phyloP scores from a whole-genome alignment of 2,888 invertebrate species.

The Cephus rjabovi region DNA sequence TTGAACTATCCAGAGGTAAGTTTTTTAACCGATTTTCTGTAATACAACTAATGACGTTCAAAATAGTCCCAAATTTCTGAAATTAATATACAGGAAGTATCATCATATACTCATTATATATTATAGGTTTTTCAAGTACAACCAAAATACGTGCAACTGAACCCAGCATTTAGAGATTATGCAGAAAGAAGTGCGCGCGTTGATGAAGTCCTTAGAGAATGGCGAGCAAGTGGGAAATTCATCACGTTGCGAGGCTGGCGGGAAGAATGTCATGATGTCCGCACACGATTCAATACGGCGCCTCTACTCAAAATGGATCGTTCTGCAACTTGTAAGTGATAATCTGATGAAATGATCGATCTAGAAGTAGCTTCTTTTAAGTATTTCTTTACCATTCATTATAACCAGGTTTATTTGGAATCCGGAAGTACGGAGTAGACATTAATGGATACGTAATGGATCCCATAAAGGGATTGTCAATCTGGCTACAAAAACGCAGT shows the following conservation, averaged over 20 bases:
- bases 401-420: constrained; percentile 81
- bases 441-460: constrained; percentile 93
- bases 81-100: background rate
- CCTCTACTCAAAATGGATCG: constrained; percentile 86
- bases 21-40: constrained; percentile 8
- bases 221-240: constrained; percentile 81
- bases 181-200: constrained; percentile 82
- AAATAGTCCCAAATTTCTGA: background rate
- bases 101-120: background rate
- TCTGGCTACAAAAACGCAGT: constrained; percentile 94
- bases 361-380: background rate
- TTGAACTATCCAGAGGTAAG: constrained; percentile 84
- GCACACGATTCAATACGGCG: constrained; percentile 75
- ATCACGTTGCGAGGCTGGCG: constrained; percentile 91
- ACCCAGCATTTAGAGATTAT: constrained; percentile 89
- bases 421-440: constrained; percentile 93
- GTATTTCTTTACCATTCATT: background rate
- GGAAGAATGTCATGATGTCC: constrained; percentile 95
- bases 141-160: constrained; percentile 81
- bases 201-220: constrained; percentile 81
- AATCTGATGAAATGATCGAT: background rate
- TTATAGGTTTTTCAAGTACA: constrained; percentile 78
- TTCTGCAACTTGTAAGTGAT: constrained; percentile 82
- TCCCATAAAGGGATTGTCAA: constrained; percentile 85
- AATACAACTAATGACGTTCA: background rate